Percentiles rank a stretch among this genome's conserved stretches.
phyloP scores from a whole-genome alignment of 2,113 vertebrate species.

The Ceyx cyanopectus region DNA sequence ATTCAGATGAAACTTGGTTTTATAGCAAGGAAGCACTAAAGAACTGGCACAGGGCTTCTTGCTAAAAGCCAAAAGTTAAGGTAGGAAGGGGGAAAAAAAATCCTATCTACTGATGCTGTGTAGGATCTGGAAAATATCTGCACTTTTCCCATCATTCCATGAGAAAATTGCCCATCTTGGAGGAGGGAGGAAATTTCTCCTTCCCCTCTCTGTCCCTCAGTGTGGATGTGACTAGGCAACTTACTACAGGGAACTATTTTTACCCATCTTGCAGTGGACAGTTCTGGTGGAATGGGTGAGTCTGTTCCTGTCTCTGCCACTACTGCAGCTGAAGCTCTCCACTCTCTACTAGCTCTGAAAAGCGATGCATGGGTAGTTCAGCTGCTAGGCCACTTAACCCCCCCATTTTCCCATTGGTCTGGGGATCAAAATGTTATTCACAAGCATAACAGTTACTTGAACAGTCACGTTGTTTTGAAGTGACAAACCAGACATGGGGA shows the following conservation, averaged over 20 bases:
- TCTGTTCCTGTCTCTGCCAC: not conserved
- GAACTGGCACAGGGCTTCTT: not conserved
- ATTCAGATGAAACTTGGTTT: slow-evolving; percentile 25
- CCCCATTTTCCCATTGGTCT: not conserved
- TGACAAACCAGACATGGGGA: not conserved
- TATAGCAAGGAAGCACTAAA: slow-evolving; percentile 33
- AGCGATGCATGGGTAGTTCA: not conserved
- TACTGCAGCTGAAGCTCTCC: not conserved
- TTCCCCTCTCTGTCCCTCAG: not conserved
- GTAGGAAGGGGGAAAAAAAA: not conserved
- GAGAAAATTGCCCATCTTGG: not conserved
- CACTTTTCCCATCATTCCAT: not conserved
- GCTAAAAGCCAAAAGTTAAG: slow-evolving; percentile 17
- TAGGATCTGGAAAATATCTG: not conserved
- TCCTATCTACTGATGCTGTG: not conserved
- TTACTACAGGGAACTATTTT: not conserved
- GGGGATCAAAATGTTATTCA: not conserved
- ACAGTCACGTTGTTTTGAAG: not conserved
- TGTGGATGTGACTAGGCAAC: not conserved
- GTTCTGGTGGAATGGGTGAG: not conserved
- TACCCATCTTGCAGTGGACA: not conserved
- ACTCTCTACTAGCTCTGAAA: not conserved
- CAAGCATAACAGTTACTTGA: not conserved
- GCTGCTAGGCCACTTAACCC: not conserved
- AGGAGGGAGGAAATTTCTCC: not conserved